Evolutionary conservation across 2,888 invertebrate genomes (phyloP).

Genomic region (Sinotaia quadrata): DNA sequence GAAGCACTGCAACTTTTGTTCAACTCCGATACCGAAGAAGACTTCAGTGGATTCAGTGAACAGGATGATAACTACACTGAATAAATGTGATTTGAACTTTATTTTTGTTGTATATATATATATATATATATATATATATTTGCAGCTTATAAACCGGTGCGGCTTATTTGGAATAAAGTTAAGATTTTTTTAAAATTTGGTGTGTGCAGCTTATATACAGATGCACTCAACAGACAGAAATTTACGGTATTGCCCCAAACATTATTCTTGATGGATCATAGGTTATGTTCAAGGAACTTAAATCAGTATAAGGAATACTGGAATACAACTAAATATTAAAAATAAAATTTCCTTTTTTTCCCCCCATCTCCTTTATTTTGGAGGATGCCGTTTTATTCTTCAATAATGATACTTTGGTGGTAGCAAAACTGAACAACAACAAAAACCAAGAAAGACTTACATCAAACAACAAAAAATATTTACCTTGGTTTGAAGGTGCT

Average conservation of each 20-base stretch:
- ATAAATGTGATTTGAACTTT: conserved; percentile 3
- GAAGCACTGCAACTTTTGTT: conserved; percentile 2
- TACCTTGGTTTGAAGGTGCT: conserved; percentile 27
- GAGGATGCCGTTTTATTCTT: too few relatives aligned
- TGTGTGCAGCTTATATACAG: background rate
- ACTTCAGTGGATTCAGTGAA: conserved; percentile 11
- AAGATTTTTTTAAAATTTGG: background rate
- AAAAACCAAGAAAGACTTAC: background rate
- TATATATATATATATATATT: background rate
- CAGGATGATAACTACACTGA: background rate
- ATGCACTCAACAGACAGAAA: too few relatives aligned
- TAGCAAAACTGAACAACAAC: background rate
- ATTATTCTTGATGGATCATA: too few relatives aligned
- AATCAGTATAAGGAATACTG: too few relatives aligned
- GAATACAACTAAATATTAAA: too few relatives aligned
- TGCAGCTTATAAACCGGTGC: background rate
- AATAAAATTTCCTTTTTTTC: too few relatives aligned
- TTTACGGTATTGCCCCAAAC: too few relatives aligned
- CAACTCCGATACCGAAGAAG: conserved; percentile 7
- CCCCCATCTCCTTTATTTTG: too few relatives aligned
- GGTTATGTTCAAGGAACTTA: too few relatives aligned
- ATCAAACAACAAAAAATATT: conserved; percentile 2
- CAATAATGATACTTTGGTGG: background rate
- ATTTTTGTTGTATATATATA: too few relatives aligned
- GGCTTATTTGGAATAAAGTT: background rate